Percentiles rank a stretch among this genome's conserved stretches.
Conservation (phyloP, 2,888 invertebrate genomes). For the Drosophila nr. perissopoda region DNA sequence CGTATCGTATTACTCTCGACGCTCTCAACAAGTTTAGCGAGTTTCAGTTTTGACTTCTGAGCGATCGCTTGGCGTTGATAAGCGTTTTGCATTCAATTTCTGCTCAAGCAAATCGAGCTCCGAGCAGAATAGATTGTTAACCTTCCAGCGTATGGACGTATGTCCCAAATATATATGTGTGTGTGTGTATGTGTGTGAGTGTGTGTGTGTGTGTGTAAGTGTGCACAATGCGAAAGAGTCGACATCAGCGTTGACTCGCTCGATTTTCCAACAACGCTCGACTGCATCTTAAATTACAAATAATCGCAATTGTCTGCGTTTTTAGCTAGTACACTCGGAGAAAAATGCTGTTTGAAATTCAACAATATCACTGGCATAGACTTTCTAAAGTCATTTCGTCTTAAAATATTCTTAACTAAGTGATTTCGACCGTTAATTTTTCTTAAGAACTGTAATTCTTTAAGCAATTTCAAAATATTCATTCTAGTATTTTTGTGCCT, state of each 20-base stretch:
- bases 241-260: constrained; percentile 74
- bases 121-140: constrained; percentile 64
- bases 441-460: neutral
- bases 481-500: neutral
- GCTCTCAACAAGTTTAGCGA: constrained; percentile 81
- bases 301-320: constrained; percentile 80
- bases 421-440: neutral
- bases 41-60: constrained; percentile 80
- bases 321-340: constrained; percentile 6
- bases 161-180: constrained; percentile 2
- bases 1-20: constrained; percentile 72
- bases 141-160: constrained; percentile 49
- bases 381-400: too few species aligned
- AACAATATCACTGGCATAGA: neutral
- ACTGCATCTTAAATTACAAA: constrained; percentile 84
- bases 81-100: constrained; percentile 72
- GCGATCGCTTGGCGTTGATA: constrained; percentile 77
- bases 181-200: neutral
- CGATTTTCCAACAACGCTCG: constrained; percentile 80
- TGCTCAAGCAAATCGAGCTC: constrained; percentile 23
- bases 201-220: neutral
- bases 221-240: constrained; percentile 56
- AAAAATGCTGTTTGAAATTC: neutral
- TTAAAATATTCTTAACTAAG: neutral
- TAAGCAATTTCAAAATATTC: neutral